A percentile compares a stretch with the other conserved stretches of the same genome.
phyloP scores from a whole-genome alignment of 2,797 vertebrate genomes.

The Artibeus lituratus region DNA sequence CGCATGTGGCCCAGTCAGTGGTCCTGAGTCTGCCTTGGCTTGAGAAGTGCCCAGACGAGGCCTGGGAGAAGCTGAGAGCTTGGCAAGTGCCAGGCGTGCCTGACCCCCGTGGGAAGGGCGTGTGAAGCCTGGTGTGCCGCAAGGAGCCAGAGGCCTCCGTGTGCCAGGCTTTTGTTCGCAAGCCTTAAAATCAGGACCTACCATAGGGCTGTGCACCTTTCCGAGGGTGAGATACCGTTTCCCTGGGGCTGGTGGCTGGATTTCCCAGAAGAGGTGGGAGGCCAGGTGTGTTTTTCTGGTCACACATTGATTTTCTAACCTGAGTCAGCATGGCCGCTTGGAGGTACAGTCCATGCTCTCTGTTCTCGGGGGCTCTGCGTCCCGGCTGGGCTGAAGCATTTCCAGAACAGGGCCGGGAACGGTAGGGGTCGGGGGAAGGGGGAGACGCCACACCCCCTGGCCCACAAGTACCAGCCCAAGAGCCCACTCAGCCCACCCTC shows the following conservation, averaged over 20 bases:
- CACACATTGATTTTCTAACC: conserved; percentile 61
- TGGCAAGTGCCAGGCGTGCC: background rate
- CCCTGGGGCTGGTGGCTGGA: background rate
- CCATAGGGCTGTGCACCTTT: background rate
- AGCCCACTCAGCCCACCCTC: background rate
- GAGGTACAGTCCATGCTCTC: conserved; percentile 44
- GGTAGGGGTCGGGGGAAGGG: background rate
- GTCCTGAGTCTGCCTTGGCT: conserved; percentile 39
- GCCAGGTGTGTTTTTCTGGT: conserved; percentile 30
- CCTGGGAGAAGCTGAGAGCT: background rate
- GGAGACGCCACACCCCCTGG: background rate
- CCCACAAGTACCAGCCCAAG: background rate
- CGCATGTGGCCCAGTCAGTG: conserved; percentile 36
- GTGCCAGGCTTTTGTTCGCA: background rate
- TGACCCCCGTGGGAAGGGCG: background rate
- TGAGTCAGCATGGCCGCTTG: conserved; percentile 51
- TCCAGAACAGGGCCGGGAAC: conserved; percentile 35
- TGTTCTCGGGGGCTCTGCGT: background rate
- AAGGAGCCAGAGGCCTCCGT: background rate
- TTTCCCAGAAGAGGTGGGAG: conserved; percentile 52
- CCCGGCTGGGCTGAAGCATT: conserved; percentile 26
- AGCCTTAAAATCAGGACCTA: background rate
- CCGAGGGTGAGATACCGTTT: background rate
- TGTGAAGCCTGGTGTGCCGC: background rate
- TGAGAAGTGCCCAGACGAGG: conserved; percentile 17